phyloP scores from a whole-genome alignment of 2,888 invertebrate genomes.

The Orthonychiurus folsomi region DNA sequence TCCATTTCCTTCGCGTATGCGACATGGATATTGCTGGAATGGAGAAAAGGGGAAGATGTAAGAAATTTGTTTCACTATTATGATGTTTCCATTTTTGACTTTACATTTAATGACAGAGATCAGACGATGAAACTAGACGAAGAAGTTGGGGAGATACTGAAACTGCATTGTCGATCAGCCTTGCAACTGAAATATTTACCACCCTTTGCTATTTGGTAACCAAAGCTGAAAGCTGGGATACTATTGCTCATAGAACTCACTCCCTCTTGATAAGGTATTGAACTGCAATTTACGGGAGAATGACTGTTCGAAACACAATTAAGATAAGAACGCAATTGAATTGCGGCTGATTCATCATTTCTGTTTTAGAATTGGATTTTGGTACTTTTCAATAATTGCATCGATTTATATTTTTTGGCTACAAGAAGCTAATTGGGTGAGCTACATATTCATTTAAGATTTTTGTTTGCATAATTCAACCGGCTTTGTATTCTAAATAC shows the following conservation, averaged over 20 bases:
- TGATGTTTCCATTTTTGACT: no score
- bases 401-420: background rate
- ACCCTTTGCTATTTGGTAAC: background rate
- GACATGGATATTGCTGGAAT: background rate
- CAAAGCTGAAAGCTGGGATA: background rate
- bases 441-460: no score
- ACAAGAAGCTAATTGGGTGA: background rate
- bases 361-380: background rate
- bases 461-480: no score
- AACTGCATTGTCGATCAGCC: background rate
- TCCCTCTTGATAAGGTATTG: background rate
- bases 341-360: no score
- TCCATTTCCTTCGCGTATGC: background rate
- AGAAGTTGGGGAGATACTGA: no score
- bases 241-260: background rate
- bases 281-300: no score
- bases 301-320: no score
- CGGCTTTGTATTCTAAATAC: no score
- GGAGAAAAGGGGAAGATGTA: background rate
- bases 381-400: background rate
- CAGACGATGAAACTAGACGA: no score
- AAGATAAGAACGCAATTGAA: no score
- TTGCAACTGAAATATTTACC: no score
- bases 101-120: no score
- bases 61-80: slow-evolving; percentile 1